Conservation (phyloP, 2,113 vertebrate genomes). For the Malurus alboscapulatus region DNA sequence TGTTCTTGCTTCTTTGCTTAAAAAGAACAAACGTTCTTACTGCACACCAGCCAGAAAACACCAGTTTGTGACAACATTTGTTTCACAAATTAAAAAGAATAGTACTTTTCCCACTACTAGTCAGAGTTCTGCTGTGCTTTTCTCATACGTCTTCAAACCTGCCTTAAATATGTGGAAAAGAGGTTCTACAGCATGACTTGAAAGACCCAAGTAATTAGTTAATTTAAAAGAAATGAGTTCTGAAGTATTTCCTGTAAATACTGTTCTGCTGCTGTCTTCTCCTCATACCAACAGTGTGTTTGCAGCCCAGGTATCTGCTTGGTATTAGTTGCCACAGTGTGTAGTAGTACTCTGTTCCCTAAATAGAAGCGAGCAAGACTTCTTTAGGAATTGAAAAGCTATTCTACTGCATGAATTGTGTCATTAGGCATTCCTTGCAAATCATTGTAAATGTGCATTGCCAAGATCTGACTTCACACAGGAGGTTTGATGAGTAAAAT, state of each 20-base stretch:
- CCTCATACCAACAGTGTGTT: background rate
- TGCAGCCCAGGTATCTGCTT: background rate
- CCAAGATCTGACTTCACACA: background rate
- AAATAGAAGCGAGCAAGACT: background rate
- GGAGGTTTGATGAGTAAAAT: background rate
- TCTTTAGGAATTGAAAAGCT: background rate
- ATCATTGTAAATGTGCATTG: background rate
- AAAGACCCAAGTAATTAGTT: background rate
- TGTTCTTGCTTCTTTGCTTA: background rate
- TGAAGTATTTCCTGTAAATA: background rate
- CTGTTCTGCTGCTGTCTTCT: background rate
- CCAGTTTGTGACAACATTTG: background rate
- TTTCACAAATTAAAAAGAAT: background rate
- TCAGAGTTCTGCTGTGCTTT: background rate
- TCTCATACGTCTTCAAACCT: background rate
- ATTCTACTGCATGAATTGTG: background rate
- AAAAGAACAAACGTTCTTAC: background rate
- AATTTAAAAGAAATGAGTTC: background rate
- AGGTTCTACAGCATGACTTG: background rate
- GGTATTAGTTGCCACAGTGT: background rate
- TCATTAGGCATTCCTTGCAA: background rate
- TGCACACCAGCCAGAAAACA: background rate
- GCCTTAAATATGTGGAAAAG: background rate
- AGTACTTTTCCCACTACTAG: background rate
- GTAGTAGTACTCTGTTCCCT: background rate